Evolutionary conservation across 2,113 vertebrate species (phyloP).

Genomic region (Salvelinus fontinalis): DNA sequence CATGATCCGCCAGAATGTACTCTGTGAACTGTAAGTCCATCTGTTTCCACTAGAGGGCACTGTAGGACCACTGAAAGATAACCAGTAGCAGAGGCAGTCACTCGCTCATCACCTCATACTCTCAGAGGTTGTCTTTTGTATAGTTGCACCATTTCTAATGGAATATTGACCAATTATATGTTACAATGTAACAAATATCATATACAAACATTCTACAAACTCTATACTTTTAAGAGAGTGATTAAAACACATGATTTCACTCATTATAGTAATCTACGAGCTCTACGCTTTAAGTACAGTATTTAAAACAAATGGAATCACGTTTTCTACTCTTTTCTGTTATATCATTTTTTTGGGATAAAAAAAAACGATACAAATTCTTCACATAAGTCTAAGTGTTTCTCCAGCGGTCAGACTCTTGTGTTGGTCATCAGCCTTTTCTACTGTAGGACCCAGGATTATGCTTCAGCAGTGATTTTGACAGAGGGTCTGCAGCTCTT

Average conservation of each 20-base stretch:
- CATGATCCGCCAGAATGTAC: neutral
- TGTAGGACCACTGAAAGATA: conserved; percentile 29
- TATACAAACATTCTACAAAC: too few relatives aligned
- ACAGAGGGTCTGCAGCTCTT: conserved; percentile 62
- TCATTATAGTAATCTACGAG: neutral
- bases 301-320: neutral
- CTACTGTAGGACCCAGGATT: neutral
- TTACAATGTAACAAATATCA: neutral
- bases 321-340: neutral
- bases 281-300: too few relatives aligned
- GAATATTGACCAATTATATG: neutral
- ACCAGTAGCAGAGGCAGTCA: neutral
- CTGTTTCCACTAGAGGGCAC: conserved; percentile 51
- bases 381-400: neutral
- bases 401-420: conserved; percentile 3
- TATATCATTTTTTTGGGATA: too few relatives aligned
- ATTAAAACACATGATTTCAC: neutral
- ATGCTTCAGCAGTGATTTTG: conserved; percentile 43
- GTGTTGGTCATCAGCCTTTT: conserved; percentile 17
- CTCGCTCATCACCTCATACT: neutral
- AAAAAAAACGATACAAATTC: too few relatives aligned
- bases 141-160: neutral
- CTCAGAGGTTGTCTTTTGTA: neutral
- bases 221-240: too few relatives aligned
- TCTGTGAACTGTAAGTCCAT: neutral